Evolutionary conservation across 2,888 invertebrate genomes (phyloP).

Genomic region (Sinohyriopsis cumingii): DNA sequence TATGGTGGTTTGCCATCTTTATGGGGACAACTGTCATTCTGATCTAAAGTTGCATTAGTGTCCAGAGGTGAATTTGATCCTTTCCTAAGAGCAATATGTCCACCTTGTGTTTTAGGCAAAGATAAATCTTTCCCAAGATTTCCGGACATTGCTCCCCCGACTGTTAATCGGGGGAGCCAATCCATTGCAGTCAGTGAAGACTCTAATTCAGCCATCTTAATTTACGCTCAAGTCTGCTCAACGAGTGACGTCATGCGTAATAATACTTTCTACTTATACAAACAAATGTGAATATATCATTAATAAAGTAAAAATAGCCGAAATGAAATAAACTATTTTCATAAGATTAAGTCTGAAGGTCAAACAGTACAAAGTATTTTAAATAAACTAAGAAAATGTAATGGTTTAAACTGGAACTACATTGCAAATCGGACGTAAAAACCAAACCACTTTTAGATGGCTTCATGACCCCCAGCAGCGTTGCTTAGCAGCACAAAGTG

Average conservation of each 20-base stretch:
- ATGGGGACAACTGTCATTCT: constrained; percentile 46
- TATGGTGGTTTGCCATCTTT: constrained; percentile 74
- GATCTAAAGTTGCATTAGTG: constrained; percentile 59
- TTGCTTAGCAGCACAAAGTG: constrained; percentile 61
- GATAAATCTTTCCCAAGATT: constrained; percentile 47
- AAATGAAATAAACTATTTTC: constrained; percentile 9
- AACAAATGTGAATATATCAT: background rate
- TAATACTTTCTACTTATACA: constrained; percentile 7
- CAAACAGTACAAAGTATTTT: background rate
- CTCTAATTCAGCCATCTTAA: constrained; percentile 72
- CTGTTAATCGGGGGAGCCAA: constrained; percentile 74
- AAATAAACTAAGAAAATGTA: background rate
- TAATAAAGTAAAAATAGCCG: background rate
- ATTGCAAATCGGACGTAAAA: constrained; percentile 17
- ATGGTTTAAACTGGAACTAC: constrained; percentile 8
- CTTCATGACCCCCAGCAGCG: constrained; percentile 55
- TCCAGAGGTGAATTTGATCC: constrained; percentile 66
- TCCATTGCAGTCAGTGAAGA: constrained; percentile 74
- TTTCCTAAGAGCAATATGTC: constrained; percentile 60
- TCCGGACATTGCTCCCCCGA: constrained; percentile 67
- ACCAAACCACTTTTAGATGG: constrained; percentile 33
- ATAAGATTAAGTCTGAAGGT: background rate
- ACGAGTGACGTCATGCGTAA: constrained; percentile 28
- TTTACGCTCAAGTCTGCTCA: constrained; percentile 32
- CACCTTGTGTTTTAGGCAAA: constrained; percentile 50